Base-by-base conservation (phyloP, 2,888 invertebrate species). In the Lasioglossum vierecki region DNA sequence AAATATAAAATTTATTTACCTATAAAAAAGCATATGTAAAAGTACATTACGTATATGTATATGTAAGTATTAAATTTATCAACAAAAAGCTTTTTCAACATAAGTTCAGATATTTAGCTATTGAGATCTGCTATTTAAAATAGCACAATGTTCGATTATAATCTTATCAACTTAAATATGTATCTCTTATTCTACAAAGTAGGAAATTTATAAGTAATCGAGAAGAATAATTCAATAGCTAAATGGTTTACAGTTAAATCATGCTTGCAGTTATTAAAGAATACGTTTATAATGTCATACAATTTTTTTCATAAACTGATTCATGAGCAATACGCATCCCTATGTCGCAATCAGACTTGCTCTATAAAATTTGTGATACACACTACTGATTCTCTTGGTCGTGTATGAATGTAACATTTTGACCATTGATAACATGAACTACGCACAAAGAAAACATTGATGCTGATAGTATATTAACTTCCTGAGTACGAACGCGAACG, bases 391-490 rank as follows among this genome's bases (percentile, higher is more conserved):
- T 68, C 79, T 35, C 76, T 66, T 35, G 63, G 30, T 57, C 74
- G 63, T 53, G 26, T 53, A 26, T 70, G 57, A 71, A 53, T 57
- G 71, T 77, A 80, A 74, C 79, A 83, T 89, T 89, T 88, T 80
- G 82, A 89, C 63, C 78, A 80, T 35, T 84, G 89, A 87, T 89
- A 89, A 89, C 66, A 70, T 80, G 44, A 86, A 85, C 80, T 89
- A 84, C 86, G 79, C 89, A 89, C 79, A 82, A 88, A 85, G 85
- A 86, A 82, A 83, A 80, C 63, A 80, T 79, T 73, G 83, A 80
- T 82, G 74, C 79, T 81, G 88, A 89, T 89, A 89, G 80, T 77
- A 80, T 41, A 71, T 75, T 82, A 82, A 89, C 89, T 89, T 89
- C 89, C 89, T 89, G 88, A 68, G 86, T 78, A 41, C 60, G 53